phyloP scores from a whole-genome alignment of 2,797 vertebrate genomes.

The Brachyrhaphis roseni region DNA sequence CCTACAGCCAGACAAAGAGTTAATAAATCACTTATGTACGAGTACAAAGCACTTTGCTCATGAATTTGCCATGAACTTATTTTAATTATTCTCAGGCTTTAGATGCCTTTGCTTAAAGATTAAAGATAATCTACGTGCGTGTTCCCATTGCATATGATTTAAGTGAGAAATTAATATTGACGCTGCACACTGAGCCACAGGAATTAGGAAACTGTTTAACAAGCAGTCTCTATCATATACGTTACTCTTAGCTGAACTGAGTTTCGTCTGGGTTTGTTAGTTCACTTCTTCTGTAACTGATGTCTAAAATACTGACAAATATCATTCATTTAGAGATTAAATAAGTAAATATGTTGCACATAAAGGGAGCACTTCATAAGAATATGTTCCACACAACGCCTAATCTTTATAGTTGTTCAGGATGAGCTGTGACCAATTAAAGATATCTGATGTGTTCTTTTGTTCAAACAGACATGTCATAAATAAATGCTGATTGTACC shows the following conservation, averaged over 20 bases:
- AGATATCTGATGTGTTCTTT: background rate
- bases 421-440: background rate
- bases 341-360: no score
- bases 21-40: slow-evolving; percentile 31
- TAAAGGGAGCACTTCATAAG: background rate
- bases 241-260: slow-evolving; percentile 9
- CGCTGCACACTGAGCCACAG: background rate
- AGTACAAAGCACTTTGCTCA: background rate
- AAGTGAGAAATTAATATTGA: background rate
- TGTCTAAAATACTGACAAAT: background rate
- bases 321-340: background rate
- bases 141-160: background rate
- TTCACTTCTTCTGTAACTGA: background rate
- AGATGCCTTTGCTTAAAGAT: background rate
- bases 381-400: background rate
- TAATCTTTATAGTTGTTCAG: slow-evolving; percentile 8
- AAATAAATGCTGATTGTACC: background rate
- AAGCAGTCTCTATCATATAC: background rate
- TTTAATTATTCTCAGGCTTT: slow-evolving; percentile 36
- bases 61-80: background rate
- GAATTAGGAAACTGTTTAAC: background rate
- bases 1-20: background rate
- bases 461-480: background rate
- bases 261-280: background rate
- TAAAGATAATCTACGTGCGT: background rate